A percentile compares a stretch with the other conserved stretches of the same genome.
Conservation (phyloP, 2,888 invertebrate species). For the Machimus rusticus region DNA sequence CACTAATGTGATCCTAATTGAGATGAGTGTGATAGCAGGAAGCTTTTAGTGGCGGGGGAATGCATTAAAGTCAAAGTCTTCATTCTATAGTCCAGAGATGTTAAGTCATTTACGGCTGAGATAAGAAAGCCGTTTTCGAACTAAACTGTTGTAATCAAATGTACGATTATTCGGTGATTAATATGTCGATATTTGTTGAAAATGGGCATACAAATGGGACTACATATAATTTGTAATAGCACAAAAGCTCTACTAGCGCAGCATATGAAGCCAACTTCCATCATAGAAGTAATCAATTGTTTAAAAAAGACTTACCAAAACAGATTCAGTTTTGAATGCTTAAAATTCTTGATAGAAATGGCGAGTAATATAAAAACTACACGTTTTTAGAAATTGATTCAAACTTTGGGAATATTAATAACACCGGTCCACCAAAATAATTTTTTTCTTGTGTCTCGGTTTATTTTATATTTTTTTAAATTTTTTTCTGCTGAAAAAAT, state of each 20-base stretch:
- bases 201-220: too few species aligned
- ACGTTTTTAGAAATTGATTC: too few species aligned
- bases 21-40: conserved; percentile 1
- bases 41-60: neutral
- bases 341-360: too few species aligned
- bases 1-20: conserved; percentile 19
- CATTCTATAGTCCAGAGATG: neutral
- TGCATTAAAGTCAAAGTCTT: neutral
- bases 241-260: neutral
- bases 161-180: neutral
- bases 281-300: neutral
- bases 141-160: neutral
- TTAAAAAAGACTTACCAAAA: too few species aligned
- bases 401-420: too few species aligned
- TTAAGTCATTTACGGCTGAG: neutral
- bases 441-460: too few species aligned
- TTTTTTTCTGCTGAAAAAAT: too few species aligned
- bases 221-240: neutral
- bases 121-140: neutral
- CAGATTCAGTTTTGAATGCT: too few species aligned
- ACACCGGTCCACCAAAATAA: too few species aligned
- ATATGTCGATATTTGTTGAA: neutral
- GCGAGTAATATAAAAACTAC: too few species aligned
- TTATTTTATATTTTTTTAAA: too few species aligned
- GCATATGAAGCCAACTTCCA: too few species aligned